Conservation (phyloP, 2,113 vertebrate species). For the Rhadina sibilatrix region DNA sequence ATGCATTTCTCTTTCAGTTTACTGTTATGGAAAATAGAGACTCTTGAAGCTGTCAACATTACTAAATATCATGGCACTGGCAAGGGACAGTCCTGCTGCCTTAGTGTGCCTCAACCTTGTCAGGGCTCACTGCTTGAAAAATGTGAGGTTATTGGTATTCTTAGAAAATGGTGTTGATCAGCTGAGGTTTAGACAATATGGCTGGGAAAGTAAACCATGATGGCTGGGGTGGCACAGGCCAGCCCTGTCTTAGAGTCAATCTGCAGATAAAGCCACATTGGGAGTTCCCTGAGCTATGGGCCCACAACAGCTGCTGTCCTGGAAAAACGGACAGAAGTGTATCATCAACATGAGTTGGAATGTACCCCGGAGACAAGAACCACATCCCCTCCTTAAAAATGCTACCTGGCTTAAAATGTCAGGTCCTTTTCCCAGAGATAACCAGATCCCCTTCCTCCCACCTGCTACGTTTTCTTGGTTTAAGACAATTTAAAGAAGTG, state of each 20-base stretch:
- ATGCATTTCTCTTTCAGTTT: neutral
- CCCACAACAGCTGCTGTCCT: neutral
- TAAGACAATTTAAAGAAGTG: neutral
- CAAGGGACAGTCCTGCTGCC: neutral
- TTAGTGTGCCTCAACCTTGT: neutral
- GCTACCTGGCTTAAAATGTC: neutral
- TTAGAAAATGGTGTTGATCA: neutral
- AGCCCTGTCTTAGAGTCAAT: neutral
- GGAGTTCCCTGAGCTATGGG: neutral
- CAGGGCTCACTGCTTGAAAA: neutral
- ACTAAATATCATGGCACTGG: neutral
- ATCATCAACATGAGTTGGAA: neutral
- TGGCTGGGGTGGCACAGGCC: neutral
- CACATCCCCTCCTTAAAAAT: neutral
- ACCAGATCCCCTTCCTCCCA: neutral
- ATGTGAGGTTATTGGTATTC: neutral
- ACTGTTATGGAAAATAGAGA: neutral
- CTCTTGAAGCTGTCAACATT: neutral
- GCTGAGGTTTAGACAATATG: neutral
- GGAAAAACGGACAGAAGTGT: neutral
- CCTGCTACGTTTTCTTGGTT: neutral
- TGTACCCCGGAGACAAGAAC: rapidly evolving
- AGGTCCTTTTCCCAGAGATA: neutral
- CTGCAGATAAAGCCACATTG: neutral
- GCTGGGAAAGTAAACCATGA: neutral